Evolutionary conservation across 2,113 vertebrate genomes (phyloP).

Genomic region (Geococcyx californianus): DNA sequence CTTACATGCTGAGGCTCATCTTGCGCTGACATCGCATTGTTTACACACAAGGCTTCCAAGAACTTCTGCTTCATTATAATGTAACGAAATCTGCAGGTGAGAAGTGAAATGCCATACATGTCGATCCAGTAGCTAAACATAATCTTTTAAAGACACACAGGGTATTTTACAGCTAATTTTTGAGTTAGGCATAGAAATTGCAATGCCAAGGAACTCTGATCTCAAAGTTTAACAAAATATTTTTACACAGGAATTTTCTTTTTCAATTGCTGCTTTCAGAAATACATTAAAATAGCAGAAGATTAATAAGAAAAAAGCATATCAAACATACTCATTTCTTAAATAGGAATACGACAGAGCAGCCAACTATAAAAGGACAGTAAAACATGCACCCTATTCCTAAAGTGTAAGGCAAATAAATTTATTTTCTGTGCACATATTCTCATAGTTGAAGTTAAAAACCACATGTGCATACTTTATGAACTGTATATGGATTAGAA

Average conservation of each 20-base stretch:
- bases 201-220: not conserved
- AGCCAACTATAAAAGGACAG: not conserved
- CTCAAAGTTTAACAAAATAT: not conserved
- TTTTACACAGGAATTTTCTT: not conserved
- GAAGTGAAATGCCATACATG: not conserved
- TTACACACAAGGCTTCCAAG: slow-evolving; percentile 96
- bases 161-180: not conserved
- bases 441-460: not conserved
- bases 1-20: slow-evolving; percentile 95
- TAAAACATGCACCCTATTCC: not conserved
- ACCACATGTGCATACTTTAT: not conserved
- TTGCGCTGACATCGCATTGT: slow-evolving; percentile 94
- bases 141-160: not conserved
- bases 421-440: accelerated
- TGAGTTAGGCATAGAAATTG: not conserved
- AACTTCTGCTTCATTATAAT: slow-evolving; percentile 97
- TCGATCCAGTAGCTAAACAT: not conserved
- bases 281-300: not conserved
- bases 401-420: not conserved
- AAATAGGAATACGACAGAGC: not conserved
- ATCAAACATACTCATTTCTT: not conserved
- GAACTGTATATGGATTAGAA: not conserved
- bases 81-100: slow-evolving; percentile 88
- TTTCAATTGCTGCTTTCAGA: not conserved
- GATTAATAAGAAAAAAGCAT: not conserved